phyloP scores from a whole-genome alignment of 2,888 invertebrate genomes.

The Apotomis betuletana region DNA sequence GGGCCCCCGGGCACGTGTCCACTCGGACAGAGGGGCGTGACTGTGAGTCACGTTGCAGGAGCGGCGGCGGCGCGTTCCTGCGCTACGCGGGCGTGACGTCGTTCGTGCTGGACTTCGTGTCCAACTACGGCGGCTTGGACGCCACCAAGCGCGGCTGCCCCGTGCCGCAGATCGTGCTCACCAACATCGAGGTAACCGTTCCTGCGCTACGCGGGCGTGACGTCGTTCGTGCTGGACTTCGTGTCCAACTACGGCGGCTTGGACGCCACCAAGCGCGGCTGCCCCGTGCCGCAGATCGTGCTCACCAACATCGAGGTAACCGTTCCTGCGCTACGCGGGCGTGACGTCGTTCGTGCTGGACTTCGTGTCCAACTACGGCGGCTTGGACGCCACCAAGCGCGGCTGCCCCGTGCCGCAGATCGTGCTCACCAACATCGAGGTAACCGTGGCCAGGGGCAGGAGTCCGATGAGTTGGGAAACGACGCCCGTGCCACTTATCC shows the following conservation, averaged over 20 bases:
- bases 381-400: constrained; percentile 62
- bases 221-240: constrained; percentile 73
- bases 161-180: constrained; percentile 62
- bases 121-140: constrained; percentile 67
- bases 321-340: constrained; percentile 73
- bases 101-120: constrained; percentile 71
- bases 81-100: constrained; percentile 73
- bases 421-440: constrained; percentile 69
- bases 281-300: constrained; percentile 60
- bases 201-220: constrained; percentile 71
- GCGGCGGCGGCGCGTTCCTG: constrained; percentile 68
- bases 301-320: constrained; percentile 69
- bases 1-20: no score
- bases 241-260: constrained; percentile 68
- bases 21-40: no score
- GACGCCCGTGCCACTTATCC: no score
- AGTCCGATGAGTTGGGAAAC: no score
- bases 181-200: constrained; percentile 69
- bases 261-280: constrained; percentile 59
- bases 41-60: constrained; percentile 45
- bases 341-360: constrained; percentile 71
- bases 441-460: constrained; percentile 40
- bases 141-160: constrained; percentile 60
- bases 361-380: constrained; percentile 69
- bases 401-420: constrained; percentile 60